Percentiles rank a stretch among this genome's conserved stretches.
Conservation (phyloP, 1,140 invertebrate species). For the Amphibalanus amphitrite region DNA sequence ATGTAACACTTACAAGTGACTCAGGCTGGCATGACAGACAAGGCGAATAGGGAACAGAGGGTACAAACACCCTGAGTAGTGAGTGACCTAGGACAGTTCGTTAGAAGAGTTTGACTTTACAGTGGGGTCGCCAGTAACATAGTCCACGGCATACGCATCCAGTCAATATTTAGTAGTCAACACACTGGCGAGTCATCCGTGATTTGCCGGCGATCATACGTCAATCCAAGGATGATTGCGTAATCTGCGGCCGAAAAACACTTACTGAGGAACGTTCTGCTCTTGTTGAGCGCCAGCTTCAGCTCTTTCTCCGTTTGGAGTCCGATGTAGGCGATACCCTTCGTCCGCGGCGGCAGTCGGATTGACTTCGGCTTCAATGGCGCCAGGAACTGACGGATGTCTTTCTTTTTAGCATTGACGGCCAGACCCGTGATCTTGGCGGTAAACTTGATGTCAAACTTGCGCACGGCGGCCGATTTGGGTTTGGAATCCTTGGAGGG, state of each 20-base stretch:
- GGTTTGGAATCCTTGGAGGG: not conserved
- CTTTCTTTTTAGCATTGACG: not conserved
- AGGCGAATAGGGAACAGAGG: too few species aligned
- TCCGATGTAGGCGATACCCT: constrained; percentile 58
- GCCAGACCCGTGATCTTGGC: not conserved
- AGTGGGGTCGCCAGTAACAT: too few species aligned
- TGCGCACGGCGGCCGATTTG: not conserved
- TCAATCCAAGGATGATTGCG: too few species aligned
- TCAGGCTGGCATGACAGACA: too few species aligned
- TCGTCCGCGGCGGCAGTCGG: not conserved
- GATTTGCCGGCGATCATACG: too few species aligned
- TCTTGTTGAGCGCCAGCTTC: constrained; percentile 61
- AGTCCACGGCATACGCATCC: too few species aligned
- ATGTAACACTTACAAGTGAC: too few species aligned
- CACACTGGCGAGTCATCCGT: too few species aligned
- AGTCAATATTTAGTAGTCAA: too few species aligned
- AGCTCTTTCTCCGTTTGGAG: constrained; percentile 67
- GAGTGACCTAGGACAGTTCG: too few species aligned
- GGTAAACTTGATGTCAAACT: not conserved
- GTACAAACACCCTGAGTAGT: too few species aligned
- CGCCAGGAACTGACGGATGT: not conserved
- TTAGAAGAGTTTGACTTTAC: too few species aligned
- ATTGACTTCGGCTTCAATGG: not conserved
- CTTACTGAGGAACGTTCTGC: constrained; percentile 67
- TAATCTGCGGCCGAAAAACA: constrained; percentile 14